phyloP scores from a whole-genome alignment of 2,888 invertebrate genomes.

The Mamestra brassicae region DNA sequence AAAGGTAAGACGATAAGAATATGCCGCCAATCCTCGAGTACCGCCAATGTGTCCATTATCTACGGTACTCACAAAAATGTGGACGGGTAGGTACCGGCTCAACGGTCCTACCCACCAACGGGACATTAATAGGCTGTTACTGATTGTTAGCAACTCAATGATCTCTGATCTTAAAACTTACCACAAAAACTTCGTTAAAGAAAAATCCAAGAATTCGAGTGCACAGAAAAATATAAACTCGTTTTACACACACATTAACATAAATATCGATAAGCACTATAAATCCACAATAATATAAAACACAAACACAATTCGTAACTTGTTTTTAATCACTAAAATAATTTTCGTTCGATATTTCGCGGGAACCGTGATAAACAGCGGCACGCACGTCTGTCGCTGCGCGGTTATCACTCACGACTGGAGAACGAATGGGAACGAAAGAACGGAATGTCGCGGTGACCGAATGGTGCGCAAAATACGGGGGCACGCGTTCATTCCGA shows the following conservation, averaged over 20 bases:
- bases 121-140: constrained; percentile 56
- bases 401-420: constrained; percentile 87
- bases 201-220: constrained; percentile 82
- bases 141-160: constrained; percentile 50
- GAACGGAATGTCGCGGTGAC: constrained; percentile 74
- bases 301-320: constrained; percentile 73
- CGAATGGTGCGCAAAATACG: constrained; percentile 71
- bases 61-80: constrained; percentile 56
- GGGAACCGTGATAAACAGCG: constrained; percentile 70
- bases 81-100: constrained; percentile 45
- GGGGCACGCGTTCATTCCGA: constrained; percentile 64
- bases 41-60: constrained; percentile 49
- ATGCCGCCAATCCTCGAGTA: constrained; percentile 43
- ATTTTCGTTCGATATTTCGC: constrained; percentile 79
- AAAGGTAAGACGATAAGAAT: constrained; percentile 44
- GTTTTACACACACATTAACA: constrained; percentile 82
- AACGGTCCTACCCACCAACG: constrained; percentile 53
- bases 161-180: constrained; percentile 77
- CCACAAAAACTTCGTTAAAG: constrained; percentile 82
- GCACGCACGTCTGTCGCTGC: constrained; percentile 70
- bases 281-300: constrained; percentile 70
- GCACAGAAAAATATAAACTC: constrained; percentile 79
- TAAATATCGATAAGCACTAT: constrained; percentile 71
- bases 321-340: constrained; percentile 74
- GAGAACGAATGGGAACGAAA: constrained; percentile 74